Conservation (phyloP, 2,888 invertebrate species). For the Myathropa florea region DNA sequence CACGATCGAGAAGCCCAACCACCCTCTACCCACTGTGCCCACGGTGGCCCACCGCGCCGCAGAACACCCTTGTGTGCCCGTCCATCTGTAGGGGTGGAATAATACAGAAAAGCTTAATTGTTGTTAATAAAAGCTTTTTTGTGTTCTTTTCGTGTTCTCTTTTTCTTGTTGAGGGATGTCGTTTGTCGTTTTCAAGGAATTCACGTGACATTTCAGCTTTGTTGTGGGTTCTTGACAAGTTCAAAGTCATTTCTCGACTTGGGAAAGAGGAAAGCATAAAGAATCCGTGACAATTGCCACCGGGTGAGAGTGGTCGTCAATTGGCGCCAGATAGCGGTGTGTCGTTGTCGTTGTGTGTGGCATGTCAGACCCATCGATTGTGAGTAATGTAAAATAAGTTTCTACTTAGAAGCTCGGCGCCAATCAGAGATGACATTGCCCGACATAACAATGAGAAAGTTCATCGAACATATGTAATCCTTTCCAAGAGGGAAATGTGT, state of each 20-base stretch:
- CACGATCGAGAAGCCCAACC: conserved; percentile 33
- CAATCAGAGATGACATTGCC: background rate
- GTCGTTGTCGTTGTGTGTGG: conserved; percentile 1
- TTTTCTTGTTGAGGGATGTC: background rate
- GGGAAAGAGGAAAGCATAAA: conserved; percentile 15
- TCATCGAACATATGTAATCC: background rate
- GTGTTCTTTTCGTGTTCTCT: background rate
- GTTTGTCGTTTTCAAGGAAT: conserved; percentile 33
- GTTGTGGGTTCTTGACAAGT: conserved; percentile 35
- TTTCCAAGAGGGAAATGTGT: background rate
- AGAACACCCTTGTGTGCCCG: background rate
- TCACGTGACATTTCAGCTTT: conserved; percentile 69
- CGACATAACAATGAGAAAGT: background rate
- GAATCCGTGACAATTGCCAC: conserved; percentile 41
- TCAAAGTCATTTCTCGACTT: conserved; percentile 47
- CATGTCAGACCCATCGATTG: conserved; percentile 20
- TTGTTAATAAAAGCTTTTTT: conserved; percentile 25
- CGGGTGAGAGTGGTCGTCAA: conserved; percentile 9
- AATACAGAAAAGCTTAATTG: background rate
- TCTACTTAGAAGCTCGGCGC: conserved; percentile 45
- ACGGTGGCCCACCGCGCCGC: no score
- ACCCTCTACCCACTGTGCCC: conserved; percentile 28
- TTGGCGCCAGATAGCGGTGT: conserved; percentile 51
- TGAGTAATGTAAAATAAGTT: conserved; percentile 3
- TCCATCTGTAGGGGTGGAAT: background rate